Percentiles rank a stretch among this genome's conserved stretches.
Evolutionary conservation across 64 coral and sea anemone species (phyloP).

Genomic region (Hydrozoanthus tunicans): DNA sequence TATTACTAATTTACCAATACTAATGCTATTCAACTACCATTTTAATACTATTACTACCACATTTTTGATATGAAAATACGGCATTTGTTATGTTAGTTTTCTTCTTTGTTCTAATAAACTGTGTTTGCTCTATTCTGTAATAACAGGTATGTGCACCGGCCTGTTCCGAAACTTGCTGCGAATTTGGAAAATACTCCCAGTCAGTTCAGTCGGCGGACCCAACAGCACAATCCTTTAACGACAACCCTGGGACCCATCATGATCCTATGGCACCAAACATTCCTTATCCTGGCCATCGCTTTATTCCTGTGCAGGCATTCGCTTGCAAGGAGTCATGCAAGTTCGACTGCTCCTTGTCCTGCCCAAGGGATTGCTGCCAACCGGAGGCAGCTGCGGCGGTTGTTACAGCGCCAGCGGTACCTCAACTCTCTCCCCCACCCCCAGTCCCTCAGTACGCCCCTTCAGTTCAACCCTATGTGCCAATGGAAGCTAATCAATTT

Average conservation of each 20-base stretch:
- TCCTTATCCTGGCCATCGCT: slow-evolving; percentile 68
- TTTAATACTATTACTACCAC: not conserved
- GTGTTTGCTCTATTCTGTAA: not conserved
- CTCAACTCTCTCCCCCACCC: slow-evolving; percentile 9
- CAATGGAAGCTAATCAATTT: not conserved
- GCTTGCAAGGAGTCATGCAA: slow-evolving; percentile 85
- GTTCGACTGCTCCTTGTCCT: slow-evolving; percentile 63
- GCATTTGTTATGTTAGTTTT: not conserved
- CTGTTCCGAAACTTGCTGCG: slow-evolving; percentile 77
- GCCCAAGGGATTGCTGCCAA: slow-evolving; percentile 74
- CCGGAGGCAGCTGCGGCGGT: slow-evolving; percentile 58
- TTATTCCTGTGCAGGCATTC: slow-evolving; percentile 67
- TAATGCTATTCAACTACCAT: not conserved
- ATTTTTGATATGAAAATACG: not conserved
- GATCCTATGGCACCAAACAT: slow-evolving; percentile 60
- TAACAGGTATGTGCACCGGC: slow-evolving; percentile 79
- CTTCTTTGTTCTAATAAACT: not conserved
- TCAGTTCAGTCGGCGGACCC: slow-evolving; percentile 1
- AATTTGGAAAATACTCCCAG: slow-evolving; percentile 58
- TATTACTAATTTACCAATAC: not conserved
- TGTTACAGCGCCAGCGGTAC: slow-evolving; percentile 16
- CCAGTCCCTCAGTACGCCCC: slow-evolving; percentile 29
- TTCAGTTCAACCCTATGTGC: not conserved
- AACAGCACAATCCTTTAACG: not conserved
- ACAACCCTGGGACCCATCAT: not conserved